These are phyloP conservation scores for Platygyra sinensis DNA, from an alignment of 64 coral and sea anemone species.

Conservation along the genomic window DNA sequence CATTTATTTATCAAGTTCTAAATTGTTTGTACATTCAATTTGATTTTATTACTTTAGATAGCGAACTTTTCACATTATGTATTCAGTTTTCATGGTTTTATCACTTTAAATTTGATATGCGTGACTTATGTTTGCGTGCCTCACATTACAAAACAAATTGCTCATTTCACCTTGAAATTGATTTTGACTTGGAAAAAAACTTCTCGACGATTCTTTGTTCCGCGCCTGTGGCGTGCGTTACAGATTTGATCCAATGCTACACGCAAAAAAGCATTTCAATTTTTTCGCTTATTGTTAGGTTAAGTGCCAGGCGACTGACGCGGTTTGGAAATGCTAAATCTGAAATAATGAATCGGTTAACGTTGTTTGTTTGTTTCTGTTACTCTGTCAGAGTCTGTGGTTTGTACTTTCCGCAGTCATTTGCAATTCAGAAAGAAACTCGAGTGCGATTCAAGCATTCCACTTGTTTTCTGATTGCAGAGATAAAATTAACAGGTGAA, in stretches of 20 bases:
- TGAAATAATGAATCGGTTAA: too few species aligned
- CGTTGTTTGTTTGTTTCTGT: not conserved
- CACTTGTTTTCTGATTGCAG: not conserved
- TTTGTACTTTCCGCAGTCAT: not conserved
- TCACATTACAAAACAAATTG: not conserved
- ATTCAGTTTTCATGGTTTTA: not conserved
- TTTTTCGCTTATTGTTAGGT: not conserved
- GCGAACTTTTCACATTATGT: not conserved
- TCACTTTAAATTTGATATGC: not conserved
- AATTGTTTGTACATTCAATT: not conserved
- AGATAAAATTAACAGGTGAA: slow-evolving; percentile 8
- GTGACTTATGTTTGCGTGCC: slow-evolving; percentile 25
- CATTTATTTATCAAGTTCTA: not conserved
- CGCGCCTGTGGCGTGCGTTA: not conserved
- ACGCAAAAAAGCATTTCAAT: not conserved
- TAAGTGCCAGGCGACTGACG: not conserved
- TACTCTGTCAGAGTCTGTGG: not conserved
- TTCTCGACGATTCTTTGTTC: not conserved
- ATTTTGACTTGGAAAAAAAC: not conserved
- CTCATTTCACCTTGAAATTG: not conserved
- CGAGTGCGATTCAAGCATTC: not conserved
- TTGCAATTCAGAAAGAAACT: too few species aligned
- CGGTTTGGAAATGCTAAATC: not conserved
- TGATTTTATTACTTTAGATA: not conserved
- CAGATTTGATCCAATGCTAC: too few species aligned